phyloP scores from a whole-genome alignment of 2,797 vertebrate species.

The Myripristis jacobus region DNA sequence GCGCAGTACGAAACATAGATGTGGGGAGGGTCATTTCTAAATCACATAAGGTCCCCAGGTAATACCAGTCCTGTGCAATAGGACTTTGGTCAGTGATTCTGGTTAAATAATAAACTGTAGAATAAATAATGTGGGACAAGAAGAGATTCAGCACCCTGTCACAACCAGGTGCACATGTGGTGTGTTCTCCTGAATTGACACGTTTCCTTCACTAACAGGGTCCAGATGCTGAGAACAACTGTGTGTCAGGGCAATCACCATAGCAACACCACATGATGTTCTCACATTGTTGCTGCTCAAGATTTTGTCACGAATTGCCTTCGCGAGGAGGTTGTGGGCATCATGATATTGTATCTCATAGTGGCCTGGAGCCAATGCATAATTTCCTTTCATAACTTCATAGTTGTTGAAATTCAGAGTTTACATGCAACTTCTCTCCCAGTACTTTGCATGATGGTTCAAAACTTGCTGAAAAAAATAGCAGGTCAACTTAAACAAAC shows the following conservation, averaged over 20 bases:
- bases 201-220: constrained; percentile 19
- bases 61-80: too few relatives aligned
- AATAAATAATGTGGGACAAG: background rate
- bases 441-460: constrained; percentile 37
- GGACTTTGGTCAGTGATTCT: background rate
- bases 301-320: too few relatives aligned
- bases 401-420: constrained; percentile 57
- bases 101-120: background rate
- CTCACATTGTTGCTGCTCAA: too few relatives aligned
- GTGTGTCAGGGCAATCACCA: background rate
- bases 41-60: too few relatives aligned
- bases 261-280: background rate
- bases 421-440: constrained; percentile 59
- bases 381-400: constrained; percentile 51
- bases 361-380: constrained; percentile 3
- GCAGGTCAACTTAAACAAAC: too few relatives aligned
- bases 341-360: too few relatives aligned
- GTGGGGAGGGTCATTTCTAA: too few relatives aligned
- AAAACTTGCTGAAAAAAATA: too few relatives aligned
- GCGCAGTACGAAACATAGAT: too few relatives aligned
- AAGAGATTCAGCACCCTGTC: background rate
- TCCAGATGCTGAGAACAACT: background rate
- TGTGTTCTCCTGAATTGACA: constrained; percentile 32
- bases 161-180: constrained; percentile 30
- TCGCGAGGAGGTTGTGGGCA: too few relatives aligned